Base-by-base conservation (phyloP, 2,888 invertebrate species). In the Imbricaverruca yamaguchii region DNA sequence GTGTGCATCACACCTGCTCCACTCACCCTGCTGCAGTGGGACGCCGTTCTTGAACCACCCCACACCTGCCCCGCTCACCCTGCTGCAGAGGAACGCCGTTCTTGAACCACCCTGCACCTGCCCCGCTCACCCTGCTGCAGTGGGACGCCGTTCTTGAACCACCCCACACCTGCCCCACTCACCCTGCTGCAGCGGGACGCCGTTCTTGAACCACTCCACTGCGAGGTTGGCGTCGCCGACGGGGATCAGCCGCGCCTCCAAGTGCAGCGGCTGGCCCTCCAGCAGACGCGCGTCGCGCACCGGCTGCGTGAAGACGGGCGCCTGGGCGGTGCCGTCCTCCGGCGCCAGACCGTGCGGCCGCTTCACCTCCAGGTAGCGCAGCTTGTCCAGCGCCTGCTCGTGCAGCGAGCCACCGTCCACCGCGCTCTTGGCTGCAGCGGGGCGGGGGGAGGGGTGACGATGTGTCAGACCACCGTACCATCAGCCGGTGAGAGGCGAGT, bases 11-110 rank as follows among this genome's bases (percentile, higher is more conserved):
- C 55, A n/a, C n/a, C n/a, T 18, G 9, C 69, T 6, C 39, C 10
- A 11, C 77, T 6, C 15, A 79, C 79, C 84, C 18, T 83, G 82
- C 77, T 94, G 92, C 85, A 97, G 93, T 57, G 95, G 92, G 82
- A 95, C 93, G 81, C 96, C 96, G 87, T 97, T 96, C 82, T 94
- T 92, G 83, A 94, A 89, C 97, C 97, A 97, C 89, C 96, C 95
- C 9, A 97, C 95, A n/a, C n/a, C n/a, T 18, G 9, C 69, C 23
- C 39, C 10, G 11, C 77, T 6, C 15, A 79, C 79, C 84, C 18
- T 83, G 82, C 77, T 94, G 92, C 85, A 97, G 93, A 56, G 95
- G 92, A 82, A 95, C 93, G 81, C 96, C 96, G 87, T 97, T 96
- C 82, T 94, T 92, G 83, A 94, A 89, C 97, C 97, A 97, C 89